Evolutionary conservation across 2,113 vertebrate genomes (phyloP).

Genomic region (Corvus moneduloides): DNA sequence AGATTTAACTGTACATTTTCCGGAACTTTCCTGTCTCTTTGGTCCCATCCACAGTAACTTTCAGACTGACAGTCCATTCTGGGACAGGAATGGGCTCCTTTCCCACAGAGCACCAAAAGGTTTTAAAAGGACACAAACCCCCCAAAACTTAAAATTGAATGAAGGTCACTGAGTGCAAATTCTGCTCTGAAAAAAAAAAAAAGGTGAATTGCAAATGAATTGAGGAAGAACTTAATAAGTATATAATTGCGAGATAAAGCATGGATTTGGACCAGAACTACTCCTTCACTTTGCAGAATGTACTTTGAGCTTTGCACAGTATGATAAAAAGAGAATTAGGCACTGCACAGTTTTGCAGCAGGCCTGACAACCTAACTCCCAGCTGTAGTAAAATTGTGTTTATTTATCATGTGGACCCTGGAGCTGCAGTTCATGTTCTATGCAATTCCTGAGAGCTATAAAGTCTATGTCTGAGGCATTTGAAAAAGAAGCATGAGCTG

Average conservation of each 20-base stretch:
- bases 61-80: background rate
- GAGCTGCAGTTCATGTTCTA: background rate
- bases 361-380: background rate
- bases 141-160: background rate
- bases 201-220: background rate
- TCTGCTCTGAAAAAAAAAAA: background rate
- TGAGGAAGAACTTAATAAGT: background rate
- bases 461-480: background rate
- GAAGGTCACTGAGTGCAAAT: background rate
- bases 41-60: background rate
- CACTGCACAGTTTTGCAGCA: background rate
- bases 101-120: background rate
- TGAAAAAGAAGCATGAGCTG: background rate
- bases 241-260: background rate
- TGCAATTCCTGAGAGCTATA: background rate
- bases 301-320: constrained; percentile 9
- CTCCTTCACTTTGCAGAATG: background rate
- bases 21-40: background rate
- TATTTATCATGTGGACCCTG: background rate
- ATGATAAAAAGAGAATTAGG: background rate
- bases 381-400: background rate
- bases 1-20: background rate
- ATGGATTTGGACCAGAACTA: background rate
- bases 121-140: background rate
- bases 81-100: background rate